These are phyloP conservation scores for Himalopsyche japonica DNA, from an alignment of 2,888 invertebrate species.

Conservation along the genomic window DNA sequence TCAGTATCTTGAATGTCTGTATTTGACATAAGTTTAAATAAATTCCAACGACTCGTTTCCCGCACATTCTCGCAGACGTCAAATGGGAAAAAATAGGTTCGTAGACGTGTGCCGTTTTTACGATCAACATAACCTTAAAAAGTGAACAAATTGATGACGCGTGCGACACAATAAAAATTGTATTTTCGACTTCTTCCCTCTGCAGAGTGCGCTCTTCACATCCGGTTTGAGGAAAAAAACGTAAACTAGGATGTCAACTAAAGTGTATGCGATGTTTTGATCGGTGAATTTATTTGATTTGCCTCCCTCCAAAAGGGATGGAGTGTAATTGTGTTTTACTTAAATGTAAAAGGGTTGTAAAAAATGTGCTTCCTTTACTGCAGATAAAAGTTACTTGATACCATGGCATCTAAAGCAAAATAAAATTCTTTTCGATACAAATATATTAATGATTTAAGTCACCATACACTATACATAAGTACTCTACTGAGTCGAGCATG, in stretches of 20 bases:
- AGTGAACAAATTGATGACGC: constrained; percentile 39
- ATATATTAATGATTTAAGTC: too few relatives aligned
- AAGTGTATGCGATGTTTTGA: constrained; percentile 24
- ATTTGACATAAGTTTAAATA: neutral
- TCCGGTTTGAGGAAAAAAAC: constrained; percentile 31
- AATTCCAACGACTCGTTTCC: neutral
- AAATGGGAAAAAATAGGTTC: neutral
- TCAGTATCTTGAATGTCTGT: neutral
- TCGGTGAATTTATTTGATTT: constrained; percentile 32
- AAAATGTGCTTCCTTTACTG: neutral
- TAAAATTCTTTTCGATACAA: too few relatives aligned
- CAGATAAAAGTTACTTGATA: neutral
- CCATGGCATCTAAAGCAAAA: neutral
- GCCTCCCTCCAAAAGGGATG: neutral
- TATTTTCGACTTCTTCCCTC: constrained; percentile 17
- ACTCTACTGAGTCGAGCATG: too few relatives aligned
- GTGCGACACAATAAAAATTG: constrained; percentile 37
- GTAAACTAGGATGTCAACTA: constrained; percentile 19
- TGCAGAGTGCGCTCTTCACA: constrained; percentile 7
- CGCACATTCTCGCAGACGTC: neutral
- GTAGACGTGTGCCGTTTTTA: constrained; percentile 24
- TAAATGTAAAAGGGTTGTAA: constrained; percentile 22
- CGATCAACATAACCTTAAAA: constrained; percentile 38
- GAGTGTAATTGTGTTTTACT: neutral
- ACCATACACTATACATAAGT: too few relatives aligned